Evolutionary conservation across 1,140 invertebrate species (phyloP).

Genomic region (Uloborus diversus): DNA sequence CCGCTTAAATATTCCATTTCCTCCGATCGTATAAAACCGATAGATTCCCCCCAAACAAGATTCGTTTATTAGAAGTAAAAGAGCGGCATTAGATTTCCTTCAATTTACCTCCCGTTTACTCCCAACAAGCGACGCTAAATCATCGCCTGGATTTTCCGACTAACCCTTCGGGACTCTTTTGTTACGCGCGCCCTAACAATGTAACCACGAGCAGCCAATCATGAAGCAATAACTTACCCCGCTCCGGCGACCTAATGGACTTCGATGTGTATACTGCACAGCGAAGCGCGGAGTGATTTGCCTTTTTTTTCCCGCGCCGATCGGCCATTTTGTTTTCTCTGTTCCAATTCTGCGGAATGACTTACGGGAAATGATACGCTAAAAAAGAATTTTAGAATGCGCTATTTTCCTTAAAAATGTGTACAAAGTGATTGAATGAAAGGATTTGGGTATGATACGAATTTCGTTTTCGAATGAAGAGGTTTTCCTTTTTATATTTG

Average conservation of each 20-base stretch:
- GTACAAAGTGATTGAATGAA: too few relatives aligned
- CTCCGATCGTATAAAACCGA: not conserved
- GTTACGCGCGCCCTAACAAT: constrained; percentile 52
- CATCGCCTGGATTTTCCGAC: constrained; percentile 47
- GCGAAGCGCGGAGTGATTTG: constrained; percentile 21
- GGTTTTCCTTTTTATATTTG: too few relatives aligned
- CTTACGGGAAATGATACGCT: not conserved
- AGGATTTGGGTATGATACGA: too few relatives aligned
- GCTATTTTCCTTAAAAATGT: too few relatives aligned
- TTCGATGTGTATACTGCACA: constrained; percentile 44
- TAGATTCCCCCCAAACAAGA: constrained; percentile 40
- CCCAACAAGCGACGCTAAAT: constrained; percentile 47
- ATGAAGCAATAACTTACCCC: constrained; percentile 55
- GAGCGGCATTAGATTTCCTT: constrained; percentile 54
- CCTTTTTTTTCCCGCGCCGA: not conserved
- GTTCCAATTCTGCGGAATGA: not conserved
- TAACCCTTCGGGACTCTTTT: constrained; percentile 52
- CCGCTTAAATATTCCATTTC: not conserved
- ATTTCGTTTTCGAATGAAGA: too few relatives aligned
- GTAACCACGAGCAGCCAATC: constrained; percentile 54
- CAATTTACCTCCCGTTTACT: constrained; percentile 49
- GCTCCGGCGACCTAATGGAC: constrained; percentile 46
- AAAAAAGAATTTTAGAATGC: not conserved
- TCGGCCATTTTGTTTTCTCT: constrained; percentile 40
- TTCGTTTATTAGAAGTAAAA: constrained; percentile 56